Evolutionary conservation across 2,797 vertebrate species (phyloP).

Genomic region (Eulemur mongoz): DNA sequence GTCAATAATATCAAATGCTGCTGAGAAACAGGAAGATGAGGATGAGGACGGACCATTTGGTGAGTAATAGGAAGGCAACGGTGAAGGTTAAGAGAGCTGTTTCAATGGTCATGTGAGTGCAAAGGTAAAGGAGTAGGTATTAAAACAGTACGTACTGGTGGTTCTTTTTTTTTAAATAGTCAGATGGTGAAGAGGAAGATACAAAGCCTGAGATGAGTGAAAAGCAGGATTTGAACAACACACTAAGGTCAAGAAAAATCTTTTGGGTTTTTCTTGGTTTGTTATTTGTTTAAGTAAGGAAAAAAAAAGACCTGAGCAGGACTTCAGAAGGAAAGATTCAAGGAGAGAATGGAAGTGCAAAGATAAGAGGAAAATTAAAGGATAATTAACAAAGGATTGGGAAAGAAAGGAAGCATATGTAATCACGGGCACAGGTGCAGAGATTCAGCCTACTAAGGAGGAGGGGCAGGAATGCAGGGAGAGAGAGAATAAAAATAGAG

Average conservation of each 20-base stretch:
- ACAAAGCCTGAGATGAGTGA: background rate
- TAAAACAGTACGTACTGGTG: background rate
- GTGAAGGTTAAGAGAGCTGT: background rate
- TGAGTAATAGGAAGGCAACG: background rate
- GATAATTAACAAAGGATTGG: background rate
- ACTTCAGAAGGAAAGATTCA: background rate
- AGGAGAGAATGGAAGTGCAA: background rate
- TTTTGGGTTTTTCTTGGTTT: background rate
- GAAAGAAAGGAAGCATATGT: background rate
- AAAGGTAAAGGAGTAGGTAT: background rate
- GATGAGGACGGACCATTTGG: background rate
- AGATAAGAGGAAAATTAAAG: background rate
- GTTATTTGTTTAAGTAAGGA: background rate
- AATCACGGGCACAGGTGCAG: background rate
- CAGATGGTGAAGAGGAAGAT: background rate
- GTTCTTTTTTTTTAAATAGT: background rate
- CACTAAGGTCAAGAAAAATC: background rate
- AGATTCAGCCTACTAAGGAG: background rate
- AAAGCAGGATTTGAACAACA: background rate
- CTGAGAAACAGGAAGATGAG: background rate
- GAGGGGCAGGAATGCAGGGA: background rate
- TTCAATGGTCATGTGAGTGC: background rate
- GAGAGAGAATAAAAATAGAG: background rate
- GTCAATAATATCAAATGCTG: background rate
- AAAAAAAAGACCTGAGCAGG: background rate